Evolutionary conservation across 2,113 vertebrate genomes (phyloP), one percentile per base, ranked within the genome.

Genomic region (Geothlypis trichas): DNA sequence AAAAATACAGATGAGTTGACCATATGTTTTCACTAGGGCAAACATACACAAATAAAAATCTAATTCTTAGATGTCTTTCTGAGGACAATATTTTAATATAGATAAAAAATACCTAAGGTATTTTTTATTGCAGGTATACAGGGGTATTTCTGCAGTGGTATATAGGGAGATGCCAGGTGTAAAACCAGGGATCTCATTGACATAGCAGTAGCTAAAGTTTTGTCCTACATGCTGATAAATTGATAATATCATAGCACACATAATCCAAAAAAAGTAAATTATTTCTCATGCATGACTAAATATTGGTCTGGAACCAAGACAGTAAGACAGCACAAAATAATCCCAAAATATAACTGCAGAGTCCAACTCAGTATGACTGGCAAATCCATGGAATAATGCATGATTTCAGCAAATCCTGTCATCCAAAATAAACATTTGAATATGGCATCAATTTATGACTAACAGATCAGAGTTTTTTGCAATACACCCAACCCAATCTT

Each of bases 341-440:
- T 87, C 24, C 28, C 54, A 96, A 95, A 91, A 79, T 66, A 31
- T 82, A 92, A 92, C 76, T 84, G 20, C 55, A 93, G 41, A 87
- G 23, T 82, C 75, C 55, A 87, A 63, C 42, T 84, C 33, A 28
- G 23, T 69, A 67, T 65, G 69, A 66, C 59, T 55, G 42, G 42
- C 35, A 95, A 87, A 78, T 46, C 51, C 93, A 79, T n/a, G 62
- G 80, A 95, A 94, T 86, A 90, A 94, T 84, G 12, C 13, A 74
- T 91, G 26, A 91, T 79, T 79, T 96, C 82, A 95, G 74, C 37
- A 94, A 93, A 96, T 90, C 44, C 41, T 41, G 79, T 87, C 74
- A 89, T 93, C 72, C 52, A 91, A 97, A 96, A 90, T 91, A 94
- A 97, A 95, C 46, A 84, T 89, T 97, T 97, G 89, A 75, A 73